phyloP scores from a whole-genome alignment of 2,113 vertebrate genomes.

The Speoplatyrhinus poulsoni region DNA sequence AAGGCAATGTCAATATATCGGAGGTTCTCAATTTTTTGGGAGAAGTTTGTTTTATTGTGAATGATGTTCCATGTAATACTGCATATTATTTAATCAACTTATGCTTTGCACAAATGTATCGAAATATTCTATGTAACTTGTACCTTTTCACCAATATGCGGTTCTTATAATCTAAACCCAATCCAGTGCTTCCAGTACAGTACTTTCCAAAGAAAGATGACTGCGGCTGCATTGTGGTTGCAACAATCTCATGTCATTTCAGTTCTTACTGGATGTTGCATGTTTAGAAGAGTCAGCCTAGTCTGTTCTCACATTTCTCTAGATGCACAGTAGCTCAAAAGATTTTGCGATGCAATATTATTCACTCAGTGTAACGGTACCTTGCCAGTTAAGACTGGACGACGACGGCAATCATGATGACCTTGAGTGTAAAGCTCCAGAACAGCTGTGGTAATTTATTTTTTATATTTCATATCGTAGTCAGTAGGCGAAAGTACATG shows the following conservation, averaged over 20 bases:
- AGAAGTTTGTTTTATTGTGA: conserved; percentile 26
- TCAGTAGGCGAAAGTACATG: conserved; percentile 37
- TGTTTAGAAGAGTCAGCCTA: conserved; percentile 38
- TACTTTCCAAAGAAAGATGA: conserved; percentile 22
- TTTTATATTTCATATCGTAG: conserved; percentile 50
- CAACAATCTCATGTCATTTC: conserved; percentile 11
- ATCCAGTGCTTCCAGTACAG: conserved; percentile 66
- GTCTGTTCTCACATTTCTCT: conserved; percentile 31
- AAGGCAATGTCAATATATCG: background rate
- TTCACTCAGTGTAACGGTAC: conserved; percentile 60
- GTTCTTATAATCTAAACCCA: conserved; percentile 54
- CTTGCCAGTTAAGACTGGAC: conserved; percentile 46
- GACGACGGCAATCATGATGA: conserved; percentile 74
- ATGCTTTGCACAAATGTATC: conserved; percentile 59
- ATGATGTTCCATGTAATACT: conserved; percentile 19
- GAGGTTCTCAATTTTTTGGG: conserved; percentile 9
- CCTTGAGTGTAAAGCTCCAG: conserved; percentile 44
- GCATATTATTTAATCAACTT: conserved; percentile 47
- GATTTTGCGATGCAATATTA: conserved; percentile 63
- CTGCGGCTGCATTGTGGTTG: conserved; percentile 16
- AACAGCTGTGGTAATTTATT: conserved; percentile 71
- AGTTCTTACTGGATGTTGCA: conserved; percentile 7
- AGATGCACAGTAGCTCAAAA: conserved; percentile 39
- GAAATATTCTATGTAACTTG: conserved; percentile 26
- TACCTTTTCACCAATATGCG: conserved; percentile 47